These are phyloP conservation scores for Falco biarmicus DNA, from an alignment of 2,797 vertebrate genomes.

Conservation along the genomic window DNA sequence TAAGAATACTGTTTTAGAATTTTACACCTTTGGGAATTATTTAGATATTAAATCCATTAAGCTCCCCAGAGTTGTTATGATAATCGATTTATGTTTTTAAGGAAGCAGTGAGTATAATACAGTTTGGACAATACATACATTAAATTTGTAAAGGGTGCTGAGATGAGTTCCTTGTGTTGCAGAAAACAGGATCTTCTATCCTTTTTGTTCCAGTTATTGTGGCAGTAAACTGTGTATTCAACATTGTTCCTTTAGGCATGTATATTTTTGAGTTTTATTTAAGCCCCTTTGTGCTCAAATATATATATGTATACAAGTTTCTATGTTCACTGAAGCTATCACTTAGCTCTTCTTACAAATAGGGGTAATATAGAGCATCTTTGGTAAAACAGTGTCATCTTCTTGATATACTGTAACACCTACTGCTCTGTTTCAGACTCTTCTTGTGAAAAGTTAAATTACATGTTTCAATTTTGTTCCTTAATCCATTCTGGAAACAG, in stretches of 20 bases:
- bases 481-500: not conserved
- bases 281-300: not conserved
- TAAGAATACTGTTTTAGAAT: not conserved
- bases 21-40: not conserved
- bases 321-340: not conserved
- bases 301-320: not conserved
- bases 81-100: not conserved
- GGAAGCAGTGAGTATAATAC: not conserved
- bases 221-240: not conserved
- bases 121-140: not conserved
- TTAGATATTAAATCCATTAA: not conserved
- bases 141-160: not conserved
- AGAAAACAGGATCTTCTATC: not conserved
- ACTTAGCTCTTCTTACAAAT: not conserved
- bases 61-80: not conserved
- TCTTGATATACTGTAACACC: not conserved
- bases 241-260: not conserved
- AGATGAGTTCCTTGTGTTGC: not conserved
- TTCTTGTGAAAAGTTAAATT: not conserved
- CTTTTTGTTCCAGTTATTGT: not conserved
- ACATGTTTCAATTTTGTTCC: not conserved
- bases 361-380: not conserved
- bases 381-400: not conserved
- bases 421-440: not conserved
- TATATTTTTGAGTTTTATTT: not conserved